A percentile compares a stretch with the other conserved stretches of the same genome.
Conservation (phyloP, 2,888 invertebrate genomes). For the Diachrysia chrysitis region DNA sequence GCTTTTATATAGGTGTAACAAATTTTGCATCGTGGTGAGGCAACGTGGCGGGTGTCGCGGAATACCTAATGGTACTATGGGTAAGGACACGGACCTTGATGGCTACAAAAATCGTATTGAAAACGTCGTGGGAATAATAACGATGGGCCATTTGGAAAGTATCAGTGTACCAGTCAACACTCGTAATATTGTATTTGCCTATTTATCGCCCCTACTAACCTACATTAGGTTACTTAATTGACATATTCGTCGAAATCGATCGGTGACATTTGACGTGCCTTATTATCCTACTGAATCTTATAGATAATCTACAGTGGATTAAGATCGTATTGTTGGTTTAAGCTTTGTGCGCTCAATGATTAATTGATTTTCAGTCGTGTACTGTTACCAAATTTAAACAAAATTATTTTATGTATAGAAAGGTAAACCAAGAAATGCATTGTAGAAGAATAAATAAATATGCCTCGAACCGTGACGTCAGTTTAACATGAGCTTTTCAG, state of each 20-base stretch:
- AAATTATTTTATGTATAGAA: too few species aligned
- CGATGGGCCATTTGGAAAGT: slow-evolving; percentile 82
- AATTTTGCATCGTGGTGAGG: slow-evolving; percentile 88
- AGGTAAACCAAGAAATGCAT: too few species aligned
- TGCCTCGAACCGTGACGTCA: too few species aligned
- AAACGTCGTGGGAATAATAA: slow-evolving; percentile 87
- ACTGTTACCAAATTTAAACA: too few species aligned
- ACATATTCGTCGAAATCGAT: slow-evolving; percentile 24
- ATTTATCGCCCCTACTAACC: slow-evolving; percentile 58
- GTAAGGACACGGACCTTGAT: slow-evolving; percentile 87
- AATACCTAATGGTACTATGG: slow-evolving; percentile 87
- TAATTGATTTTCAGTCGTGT: neutral
- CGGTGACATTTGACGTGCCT: neutral
- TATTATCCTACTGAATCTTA: slow-evolving; percentile 1
- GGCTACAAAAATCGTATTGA: slow-evolving; percentile 87
- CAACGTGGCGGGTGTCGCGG: slow-evolving; percentile 81
- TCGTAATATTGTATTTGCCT: slow-evolving; percentile 67
- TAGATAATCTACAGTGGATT: slow-evolving; percentile 12
- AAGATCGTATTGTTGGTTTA: neutral
- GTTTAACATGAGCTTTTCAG: too few species aligned
- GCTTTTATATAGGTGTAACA: slow-evolving; percentile 89
- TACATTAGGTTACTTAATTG: slow-evolving; percentile 44
- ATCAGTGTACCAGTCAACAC: slow-evolving; percentile 57
- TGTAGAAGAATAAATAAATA: too few species aligned
- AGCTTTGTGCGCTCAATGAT: neutral